Conservation (phyloP, 2,888 invertebrate genomes). For the Chymomyza caudatula region DNA sequence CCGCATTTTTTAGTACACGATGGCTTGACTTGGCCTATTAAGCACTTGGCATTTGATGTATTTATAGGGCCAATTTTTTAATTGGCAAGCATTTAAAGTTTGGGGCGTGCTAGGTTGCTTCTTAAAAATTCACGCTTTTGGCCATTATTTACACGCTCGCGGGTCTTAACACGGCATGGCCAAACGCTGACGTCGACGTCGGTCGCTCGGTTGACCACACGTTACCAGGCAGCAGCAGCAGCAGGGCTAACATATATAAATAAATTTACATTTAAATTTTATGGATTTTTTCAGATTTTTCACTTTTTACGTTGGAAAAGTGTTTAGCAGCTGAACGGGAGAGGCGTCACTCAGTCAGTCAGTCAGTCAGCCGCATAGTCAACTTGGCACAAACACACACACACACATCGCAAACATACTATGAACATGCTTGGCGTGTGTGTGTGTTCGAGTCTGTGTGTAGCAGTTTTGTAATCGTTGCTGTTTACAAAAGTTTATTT, state of each 20-base stretch:
- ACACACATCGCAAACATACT: background rate
- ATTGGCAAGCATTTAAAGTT: background rate
- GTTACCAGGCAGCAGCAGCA: background rate
- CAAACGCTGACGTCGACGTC: background rate
- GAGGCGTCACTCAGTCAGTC: background rate
- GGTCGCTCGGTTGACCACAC: background rate
- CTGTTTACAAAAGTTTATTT: slow-evolving; percentile 52
- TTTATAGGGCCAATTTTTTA: background rate
- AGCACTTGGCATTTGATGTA: too few relatives aligned
- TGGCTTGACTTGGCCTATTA: too few relatives aligned
- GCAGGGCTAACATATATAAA: slow-evolving; percentile 47
- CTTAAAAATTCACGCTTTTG: slow-evolving; percentile 30
- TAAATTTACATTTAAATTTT: slow-evolving; percentile 71
- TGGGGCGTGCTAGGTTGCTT: too few relatives aligned
- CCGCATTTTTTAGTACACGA: too few relatives aligned
- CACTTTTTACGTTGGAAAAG: slow-evolving; percentile 3
- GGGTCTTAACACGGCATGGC: slow-evolving; percentile 32
- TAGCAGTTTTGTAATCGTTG: slow-evolving; percentile 36
- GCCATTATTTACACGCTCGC: slow-evolving; percentile 54
- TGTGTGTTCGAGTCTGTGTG: slow-evolving; percentile 13
- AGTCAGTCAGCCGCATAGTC: background rate
- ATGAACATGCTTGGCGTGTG: background rate
- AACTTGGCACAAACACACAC: background rate
- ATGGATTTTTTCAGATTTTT: slow-evolving; percentile 44
- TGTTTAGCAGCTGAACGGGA: slow-evolving; percentile 7